Base-by-base conservation (phyloP, 2,113 vertebrate genomes). In the Heliornis fulica region DNA sequence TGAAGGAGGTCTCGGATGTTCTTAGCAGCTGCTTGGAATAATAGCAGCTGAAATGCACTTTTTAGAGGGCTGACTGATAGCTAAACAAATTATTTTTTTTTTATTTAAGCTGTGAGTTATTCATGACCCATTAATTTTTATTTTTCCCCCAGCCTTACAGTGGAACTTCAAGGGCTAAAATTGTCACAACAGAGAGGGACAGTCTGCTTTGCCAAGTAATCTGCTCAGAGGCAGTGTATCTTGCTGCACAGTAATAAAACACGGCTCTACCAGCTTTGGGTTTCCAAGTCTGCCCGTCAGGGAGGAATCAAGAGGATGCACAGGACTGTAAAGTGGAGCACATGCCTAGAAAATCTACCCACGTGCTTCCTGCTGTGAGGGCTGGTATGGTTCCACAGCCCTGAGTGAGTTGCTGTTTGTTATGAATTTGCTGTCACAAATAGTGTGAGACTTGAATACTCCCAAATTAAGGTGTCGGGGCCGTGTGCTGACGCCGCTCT, bases 1-100 rank as follows among this genome's bases (percentile, higher is more conserved):
- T 92, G 90, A 92, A 45, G 3, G 18, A 86, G 85, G 70, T 87
- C 79, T 96, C 76, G 3, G 82, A 89, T 94, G 91, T 87, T 89
- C 14, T 95, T 83, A 95, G 89, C 77, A 93, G 91, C 87, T 79
- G 85, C 89, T 89, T 75, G 77, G 70, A 57, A 90, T 85, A 83
- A 89, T 76, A 87, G 76, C 76, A 90, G 72, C 84, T 43, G 69
- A 90, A 91, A 80, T 65, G 40, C 89, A 84, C 68, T 78, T 88
- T 78, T 81, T 57, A 83, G 84, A 84, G 85, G n/a, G 32, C 64
- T 71, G 69, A 38, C 74, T 82, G 89, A 70, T 95, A 90, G 56
- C 76, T 69, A 79, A 92, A 93, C 61, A 76, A 83, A 66, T 46
- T 8, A 13, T 26, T 29, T 46, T 64, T 69, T 32, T 65, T 32